Conservation (phyloP, 2,113 vertebrate genomes). For the Pluvianellus socialis region DNA sequence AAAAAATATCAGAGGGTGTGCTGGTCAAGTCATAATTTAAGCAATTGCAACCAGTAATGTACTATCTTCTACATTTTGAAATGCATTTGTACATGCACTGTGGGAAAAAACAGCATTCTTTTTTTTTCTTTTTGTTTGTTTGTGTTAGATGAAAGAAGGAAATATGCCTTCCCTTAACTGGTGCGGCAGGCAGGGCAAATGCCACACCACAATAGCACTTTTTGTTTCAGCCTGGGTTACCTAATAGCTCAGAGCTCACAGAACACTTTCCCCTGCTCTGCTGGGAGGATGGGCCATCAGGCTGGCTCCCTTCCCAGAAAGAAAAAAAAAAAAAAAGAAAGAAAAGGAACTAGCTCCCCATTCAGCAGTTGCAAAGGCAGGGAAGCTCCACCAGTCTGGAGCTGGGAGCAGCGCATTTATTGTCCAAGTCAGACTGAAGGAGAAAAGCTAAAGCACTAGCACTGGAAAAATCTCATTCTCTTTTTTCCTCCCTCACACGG, state of each 20-base stretch:
- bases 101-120: neutral
- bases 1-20: slow-evolving; percentile 11
- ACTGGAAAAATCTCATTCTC: neutral
- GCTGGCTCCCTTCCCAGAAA: neutral
- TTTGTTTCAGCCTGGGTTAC: slow-evolving; percentile 47
- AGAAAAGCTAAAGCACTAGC: neutral
- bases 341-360: neutral
- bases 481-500: neutral
- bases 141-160: slow-evolving; percentile 33
- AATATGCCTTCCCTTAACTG: slow-evolving; percentile 7
- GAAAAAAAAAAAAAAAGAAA: neutral
- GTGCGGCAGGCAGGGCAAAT: slow-evolving; percentile 40
- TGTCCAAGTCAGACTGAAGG: neutral
- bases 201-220: slow-evolving; percentile 43
- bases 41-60: neutral
- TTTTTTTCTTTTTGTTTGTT: slow-evolving; percentile 37
- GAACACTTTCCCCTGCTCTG: neutral
- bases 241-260: slow-evolving; percentile 31
- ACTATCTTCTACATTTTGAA: neutral
- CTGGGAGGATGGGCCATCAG: neutral
- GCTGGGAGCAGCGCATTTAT: neutral
- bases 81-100: neutral
- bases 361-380: neutral
- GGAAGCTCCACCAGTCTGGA: neutral
- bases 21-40: slow-evolving; percentile 3